Evolutionary conservation across 2,888 invertebrate species (phyloP), one percentile per base, ranked within the genome.

Genomic region (Stenchaetothrips biformis): DNA sequence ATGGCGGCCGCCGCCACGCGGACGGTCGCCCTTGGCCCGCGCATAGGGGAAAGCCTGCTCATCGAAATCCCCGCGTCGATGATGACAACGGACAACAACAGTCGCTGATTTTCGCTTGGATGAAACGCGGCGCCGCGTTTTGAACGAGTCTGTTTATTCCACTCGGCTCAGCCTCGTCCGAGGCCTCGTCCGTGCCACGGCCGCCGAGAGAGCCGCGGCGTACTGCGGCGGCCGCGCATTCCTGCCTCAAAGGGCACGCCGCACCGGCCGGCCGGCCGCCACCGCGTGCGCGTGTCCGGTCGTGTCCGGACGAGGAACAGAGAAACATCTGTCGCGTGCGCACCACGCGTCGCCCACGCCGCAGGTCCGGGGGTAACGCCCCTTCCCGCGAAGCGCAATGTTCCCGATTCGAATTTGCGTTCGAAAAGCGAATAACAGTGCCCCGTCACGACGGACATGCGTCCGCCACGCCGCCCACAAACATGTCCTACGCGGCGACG

Each of bases 1-100:
- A 4, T 13, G 48, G 21, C 48, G 16, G 8, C 4, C 48, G 16
- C 37, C 47, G 21, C 47, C 78, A 0, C 37, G 37, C 48, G 16
- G 4, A 13, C 16, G 2, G n/a, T 25, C 16, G 27, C 78, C 16
- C 16, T 37, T 18, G n/a, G n/a, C 78, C n/a, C 27, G n/a, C 78
- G 25, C 25, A 25, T 4, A 25, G n/a, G 25, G 78, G 21, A 82
- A 82, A 2, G 81, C 59, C n/a, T 78, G 79, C 47, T 18, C 25
- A n/a, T 81, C 59, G 59, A 81, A 82, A 3, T 81, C 81, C 16
- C 79, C 81, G 13, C 81, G 81, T 7, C 37, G 37, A 37, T 37
- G 37, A 37, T 37, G 37, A 37, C 37, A 37, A 4, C 37, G 37
- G 4, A 37, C 37, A 37, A 37, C 37, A 4, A 2, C 37, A 1